These are phyloP conservation scores for Petrocephalus zakoni DNA, from an alignment of 2,113 vertebrate genomes.

Conservation along the genomic window DNA sequence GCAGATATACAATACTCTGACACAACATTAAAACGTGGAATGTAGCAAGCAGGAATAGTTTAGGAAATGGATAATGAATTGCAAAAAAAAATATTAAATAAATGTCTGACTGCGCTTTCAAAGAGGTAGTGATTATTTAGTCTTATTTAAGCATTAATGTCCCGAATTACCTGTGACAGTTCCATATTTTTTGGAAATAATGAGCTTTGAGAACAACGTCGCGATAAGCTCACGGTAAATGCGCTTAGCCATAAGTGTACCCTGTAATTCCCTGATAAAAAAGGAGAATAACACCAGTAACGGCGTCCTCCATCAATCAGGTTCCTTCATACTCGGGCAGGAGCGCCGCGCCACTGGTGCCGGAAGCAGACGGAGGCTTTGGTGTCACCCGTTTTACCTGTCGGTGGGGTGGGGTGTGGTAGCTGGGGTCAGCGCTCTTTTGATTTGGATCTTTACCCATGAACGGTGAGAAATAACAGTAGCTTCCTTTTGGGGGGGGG, in stretches of 20 bases:
- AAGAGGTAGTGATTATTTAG: neutral
- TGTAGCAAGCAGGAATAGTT: neutral
- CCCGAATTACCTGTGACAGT: slow-evolving; percentile 5
- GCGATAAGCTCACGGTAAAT: slow-evolving; percentile 13
- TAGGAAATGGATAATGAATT: neutral
- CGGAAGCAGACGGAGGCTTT: neutral
- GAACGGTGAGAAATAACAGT: slow-evolving; percentile 19
- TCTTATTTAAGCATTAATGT: slow-evolving; percentile 12
- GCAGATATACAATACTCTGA: neutral
- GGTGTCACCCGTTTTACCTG: neutral
- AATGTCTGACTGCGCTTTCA: neutral
- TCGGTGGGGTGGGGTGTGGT: neutral
- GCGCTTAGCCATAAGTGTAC: slow-evolving; percentile 6
- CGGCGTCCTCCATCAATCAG: neutral
- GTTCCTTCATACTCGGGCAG: neutral
- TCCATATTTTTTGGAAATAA: slow-evolving; percentile 16
- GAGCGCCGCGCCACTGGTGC: neutral
- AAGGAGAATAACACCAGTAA: neutral
- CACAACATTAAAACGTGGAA: neutral
- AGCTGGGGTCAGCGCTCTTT: neutral
- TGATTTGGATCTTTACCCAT: neutral
- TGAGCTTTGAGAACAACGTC: slow-evolving; percentile 11
- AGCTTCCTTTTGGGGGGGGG: slow-evolving; percentile 42
- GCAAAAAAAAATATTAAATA: neutral
- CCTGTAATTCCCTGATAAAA: slow-evolving; percentile 16